Evolutionary conservation across 2,113 vertebrate genomes (phyloP), one percentile per base, ranked within the genome.

Genomic region (Ctenomys sociabilis): DNA sequence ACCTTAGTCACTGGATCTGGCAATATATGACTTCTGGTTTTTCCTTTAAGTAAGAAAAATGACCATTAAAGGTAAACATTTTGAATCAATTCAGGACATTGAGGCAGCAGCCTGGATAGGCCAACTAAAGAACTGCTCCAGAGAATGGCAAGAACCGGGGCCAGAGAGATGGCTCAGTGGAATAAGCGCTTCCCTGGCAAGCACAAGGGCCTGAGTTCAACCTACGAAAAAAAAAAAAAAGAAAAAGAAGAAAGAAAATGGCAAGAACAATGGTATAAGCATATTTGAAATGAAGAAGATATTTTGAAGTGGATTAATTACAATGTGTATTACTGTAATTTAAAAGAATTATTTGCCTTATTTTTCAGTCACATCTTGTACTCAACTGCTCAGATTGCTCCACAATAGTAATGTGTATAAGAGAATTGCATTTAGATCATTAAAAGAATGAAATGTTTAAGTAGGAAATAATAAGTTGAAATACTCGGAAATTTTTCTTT

Each of bases 401-500:
- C 57, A 61, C 3, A 37, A 32, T 24, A 86, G 59, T 43, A 66
- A 30, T 35, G 54, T 49, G 35, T 63, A 24, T 61, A 16, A 84
- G 30, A 93, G 45, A 84, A 37, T 92, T 90, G 45, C 81, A 72
- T 96, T 86, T 82, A 37, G 1, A 59, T 80, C 14, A 45, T 63
- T 84, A 66, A 78, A 40, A 81, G 30, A 95, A 81, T 43, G 89
- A 91, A 95, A 59, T 1, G 12, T 35, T 91, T n/a, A 78, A 45
- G 26, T 91, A 12, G 66, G 64, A 95, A 87, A 78, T 22, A 90
- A 13, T 68, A 86, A 68, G 72, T 72, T 66, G 52, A 93, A 96
- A 73, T 16, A 40, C 26, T 30, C 37, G 59, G 54, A 89, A 61
- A 59, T 89, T 91, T 91, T 96, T 85, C 35, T 72, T 86, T 87